Evolutionary conservation across 2,888 invertebrate genomes (phyloP).

Genomic region (Torymus aiolomorphi): DNA sequence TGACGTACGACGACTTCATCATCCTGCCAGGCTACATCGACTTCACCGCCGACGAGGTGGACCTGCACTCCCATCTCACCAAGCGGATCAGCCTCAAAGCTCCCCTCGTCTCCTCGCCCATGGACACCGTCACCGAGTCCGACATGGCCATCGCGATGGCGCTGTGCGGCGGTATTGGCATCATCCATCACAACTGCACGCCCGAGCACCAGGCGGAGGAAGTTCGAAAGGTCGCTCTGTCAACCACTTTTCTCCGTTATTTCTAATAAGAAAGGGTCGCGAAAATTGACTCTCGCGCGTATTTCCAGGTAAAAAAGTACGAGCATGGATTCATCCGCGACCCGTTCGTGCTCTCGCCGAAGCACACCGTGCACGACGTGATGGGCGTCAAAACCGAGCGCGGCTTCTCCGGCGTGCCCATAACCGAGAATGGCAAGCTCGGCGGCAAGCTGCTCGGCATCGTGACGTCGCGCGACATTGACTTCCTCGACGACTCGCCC

Average conservation of each 20-base stretch:
- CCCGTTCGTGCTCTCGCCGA: conserved; percentile 94
- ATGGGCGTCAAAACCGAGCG: conserved; percentile 90
- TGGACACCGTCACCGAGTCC: conserved; percentile 99
- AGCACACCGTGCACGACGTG: conserved; percentile 91
- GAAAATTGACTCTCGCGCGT: too few relatives aligned
- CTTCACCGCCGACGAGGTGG: conserved; percentile 79
- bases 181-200: conserved; percentile 97
- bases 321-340: conserved; percentile 99
- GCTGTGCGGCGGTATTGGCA: conserved; percentile 96
- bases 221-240: conserved; percentile 88
- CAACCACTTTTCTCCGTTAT: too few relatives aligned
- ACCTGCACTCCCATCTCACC: conserved; percentile 91
- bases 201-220: conserved; percentile 95
- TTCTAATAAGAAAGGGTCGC: too few relatives aligned
- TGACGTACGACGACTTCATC: too few relatives aligned
- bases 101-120: conserved; percentile 98
- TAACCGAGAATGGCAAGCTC: too few relatives aligned
- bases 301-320: conserved; percentile 85
- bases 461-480: too few relatives aligned
- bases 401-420: conserved; percentile 96
- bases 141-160: conserved; percentile 99
- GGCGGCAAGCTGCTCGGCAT: too few relatives aligned
- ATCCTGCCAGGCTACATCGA: too few relatives aligned
- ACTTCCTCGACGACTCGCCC: too few relatives aligned
- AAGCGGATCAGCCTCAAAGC: conserved; percentile 91